Base-by-base conservation (phyloP, 2,797 vertebrate species). In the Cynodonichthys magdalenae region DNA sequence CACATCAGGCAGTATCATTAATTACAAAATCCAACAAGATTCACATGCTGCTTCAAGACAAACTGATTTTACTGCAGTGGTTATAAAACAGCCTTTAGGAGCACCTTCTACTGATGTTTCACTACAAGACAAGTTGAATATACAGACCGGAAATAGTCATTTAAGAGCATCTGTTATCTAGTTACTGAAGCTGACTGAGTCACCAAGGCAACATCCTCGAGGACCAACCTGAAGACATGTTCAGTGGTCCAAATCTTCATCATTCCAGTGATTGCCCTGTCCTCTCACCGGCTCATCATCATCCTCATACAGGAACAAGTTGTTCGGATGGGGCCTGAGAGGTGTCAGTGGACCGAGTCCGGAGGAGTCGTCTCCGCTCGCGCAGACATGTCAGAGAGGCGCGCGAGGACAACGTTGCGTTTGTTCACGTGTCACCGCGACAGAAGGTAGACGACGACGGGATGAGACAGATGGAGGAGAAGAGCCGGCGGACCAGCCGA, bases 201-300 rank as follows among this genome's bases (percentile, higher is more conserved):
- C 36, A 14, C 36, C 10, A 12, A 36, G 36, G 11, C 36, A 39
- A 39, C 36, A 39, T 39, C 11, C 11, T 39, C 4, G 10, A 39
- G 8, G 15, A 80, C 80, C 27, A 63, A 94, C 94, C 94, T 93
- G 92, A 95, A 95, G 72, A 92, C 87, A 81, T 95, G 94, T 1
- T 95, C 92, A 45, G 93, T 93, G 87, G 91, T 94, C 94, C 94
- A 95, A n/a, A 95, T 91, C 89, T 91, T 95, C 94, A 95, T 95
- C 31, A 78, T 89, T 53, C 41, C 12, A 49, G 20, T 19, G 0
- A n/a, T 44, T 20, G n/a, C 15, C 42, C 51, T n/a, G 39, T 31
- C 49, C 36, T 47, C 19, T 83, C 73, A 86, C 27, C 75, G 69
- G 60, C 69, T 61, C 29, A 19, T 36, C 57, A 20, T 14, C 46